Conservation (phyloP, 1,140 invertebrate species). For the Drosophila ironensis region DNA sequence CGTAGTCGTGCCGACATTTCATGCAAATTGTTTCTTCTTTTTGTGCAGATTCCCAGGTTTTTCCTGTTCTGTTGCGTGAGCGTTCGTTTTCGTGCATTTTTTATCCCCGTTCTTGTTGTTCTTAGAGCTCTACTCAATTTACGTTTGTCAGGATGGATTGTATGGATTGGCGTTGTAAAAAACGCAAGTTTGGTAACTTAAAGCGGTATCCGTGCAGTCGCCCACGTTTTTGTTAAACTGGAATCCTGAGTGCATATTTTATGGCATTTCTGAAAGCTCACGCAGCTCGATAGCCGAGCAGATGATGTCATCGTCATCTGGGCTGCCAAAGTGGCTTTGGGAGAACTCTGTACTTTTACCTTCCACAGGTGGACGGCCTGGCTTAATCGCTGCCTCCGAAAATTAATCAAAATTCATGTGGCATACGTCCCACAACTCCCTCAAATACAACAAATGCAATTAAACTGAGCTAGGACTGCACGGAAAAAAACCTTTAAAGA, state of each 20-base stretch:
- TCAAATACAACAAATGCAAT: constrained; percentile 31
- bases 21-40: constrained; percentile 54
- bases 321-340: background rate
- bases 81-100: background rate
- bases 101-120: background rate
- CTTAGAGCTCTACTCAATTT: background rate
- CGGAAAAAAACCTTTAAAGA: background rate
- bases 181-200: background rate
- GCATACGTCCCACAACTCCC: constrained; percentile 11
- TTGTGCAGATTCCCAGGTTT: constrained; percentile 2
- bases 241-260: constrained; percentile 28
- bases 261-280: constrained; percentile 33
- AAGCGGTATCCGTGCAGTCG: constrained; percentile 33
- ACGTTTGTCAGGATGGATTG: background rate
- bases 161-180: background rate
- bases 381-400: constrained; percentile 29
- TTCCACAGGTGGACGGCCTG: constrained; percentile 25
- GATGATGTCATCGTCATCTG: constrained; percentile 29
- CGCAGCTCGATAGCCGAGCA: constrained; percentile 19
- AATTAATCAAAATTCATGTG: constrained; percentile 49
- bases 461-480: constrained; percentile 18
- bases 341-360: background rate
- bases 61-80: constrained; percentile 18
- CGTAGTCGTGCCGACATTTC: constrained; percentile 60
- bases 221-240: constrained; percentile 10